Percentiles rank a stretch among this genome's conserved stretches.
Evolutionary conservation across 1,140 invertebrate species (phyloP).

Genomic region (Papilio machaon): DNA sequence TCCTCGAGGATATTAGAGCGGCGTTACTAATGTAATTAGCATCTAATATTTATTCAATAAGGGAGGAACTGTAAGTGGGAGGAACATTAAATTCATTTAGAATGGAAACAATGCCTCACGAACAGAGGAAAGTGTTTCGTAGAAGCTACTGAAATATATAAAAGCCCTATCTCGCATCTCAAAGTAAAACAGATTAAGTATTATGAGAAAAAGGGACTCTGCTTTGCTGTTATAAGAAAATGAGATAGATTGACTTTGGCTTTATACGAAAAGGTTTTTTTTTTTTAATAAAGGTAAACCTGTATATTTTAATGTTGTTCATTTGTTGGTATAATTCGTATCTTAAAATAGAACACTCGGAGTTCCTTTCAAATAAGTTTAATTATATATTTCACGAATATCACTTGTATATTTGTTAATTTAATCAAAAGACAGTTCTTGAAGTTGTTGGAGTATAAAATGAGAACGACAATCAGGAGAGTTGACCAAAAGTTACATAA

Average conservation of each 20-base stretch:
- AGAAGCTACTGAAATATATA: neutral
- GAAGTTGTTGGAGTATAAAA: constrained; percentile 9
- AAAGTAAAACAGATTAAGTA: neutral
- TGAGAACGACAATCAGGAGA: constrained; percentile 2
- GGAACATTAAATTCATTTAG: constrained; percentile 32
- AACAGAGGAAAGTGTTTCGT: neutral
- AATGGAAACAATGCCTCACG: constrained; percentile 29
- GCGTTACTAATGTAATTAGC: constrained; percentile 52
- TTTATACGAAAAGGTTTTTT: no score
- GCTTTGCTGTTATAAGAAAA: neutral
- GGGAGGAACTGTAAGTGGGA: constrained; percentile 44
- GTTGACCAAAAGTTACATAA: constrained; percentile 8
- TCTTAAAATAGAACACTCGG: neutral
- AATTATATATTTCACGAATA: neutral
- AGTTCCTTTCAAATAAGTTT: neutral
- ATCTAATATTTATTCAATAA: constrained; percentile 52
- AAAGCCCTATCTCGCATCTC: neutral
- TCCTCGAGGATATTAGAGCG: constrained; percentile 38
- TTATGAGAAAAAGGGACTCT: neutral
- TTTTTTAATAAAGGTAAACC: no score
- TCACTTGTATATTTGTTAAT: neutral
- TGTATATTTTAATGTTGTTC: no score
- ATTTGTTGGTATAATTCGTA: neutral
- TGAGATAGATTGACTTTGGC: neutral
- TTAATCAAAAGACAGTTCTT: constrained; percentile 22